phyloP scores from a whole-genome alignment of 2,797 vertebrate genomes.

The Adelosebastes latens region DNA sequence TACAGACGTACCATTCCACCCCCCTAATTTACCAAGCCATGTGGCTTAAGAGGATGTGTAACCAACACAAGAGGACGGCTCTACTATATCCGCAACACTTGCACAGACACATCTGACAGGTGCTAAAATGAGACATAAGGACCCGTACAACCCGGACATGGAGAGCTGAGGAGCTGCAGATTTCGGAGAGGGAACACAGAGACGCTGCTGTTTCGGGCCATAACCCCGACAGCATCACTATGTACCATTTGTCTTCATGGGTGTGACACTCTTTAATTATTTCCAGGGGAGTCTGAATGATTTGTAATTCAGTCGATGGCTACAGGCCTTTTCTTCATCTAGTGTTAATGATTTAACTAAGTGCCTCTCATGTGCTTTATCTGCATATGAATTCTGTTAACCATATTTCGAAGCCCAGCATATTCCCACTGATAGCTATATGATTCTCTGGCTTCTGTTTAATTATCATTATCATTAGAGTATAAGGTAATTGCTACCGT shows the following conservation, averaged over 20 bases:
- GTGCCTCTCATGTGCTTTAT: conserved; percentile 63
- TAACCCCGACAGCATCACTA: conserved; percentile 35
- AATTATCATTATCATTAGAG: conserved; percentile 59
- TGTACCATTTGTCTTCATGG: conserved; percentile 55
- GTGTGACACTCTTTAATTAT: conserved; percentile 67
- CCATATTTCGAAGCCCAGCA: conserved; percentile 35
- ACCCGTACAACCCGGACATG: conserved; percentile 28
- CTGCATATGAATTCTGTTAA: conserved; percentile 55
- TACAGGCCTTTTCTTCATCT: conserved; percentile 60
- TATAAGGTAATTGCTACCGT: conserved; percentile 41
- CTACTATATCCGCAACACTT: conserved; percentile 43
- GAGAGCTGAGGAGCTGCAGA: conserved; percentile 35
- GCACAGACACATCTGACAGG: conserved; percentile 49
- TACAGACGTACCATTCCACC: neutral
- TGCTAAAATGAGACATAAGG: conserved; percentile 65
- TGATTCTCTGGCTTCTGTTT: conserved; percentile 39
- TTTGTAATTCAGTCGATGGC: conserved; percentile 62
- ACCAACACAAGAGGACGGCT: conserved; percentile 34
- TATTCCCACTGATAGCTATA: conserved; percentile 51
- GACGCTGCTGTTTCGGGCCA: conserved; percentile 17
- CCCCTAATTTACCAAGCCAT: conserved; percentile 45
- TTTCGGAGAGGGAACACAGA: conserved; percentile 28
- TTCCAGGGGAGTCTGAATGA: conserved; percentile 57
- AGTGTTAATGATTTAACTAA: conserved; percentile 72
- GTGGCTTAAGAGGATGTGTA: conserved; percentile 52